Conservation (phyloP, 2,113 vertebrate genomes). For the Daphoenositta chrysoptera region DNA sequence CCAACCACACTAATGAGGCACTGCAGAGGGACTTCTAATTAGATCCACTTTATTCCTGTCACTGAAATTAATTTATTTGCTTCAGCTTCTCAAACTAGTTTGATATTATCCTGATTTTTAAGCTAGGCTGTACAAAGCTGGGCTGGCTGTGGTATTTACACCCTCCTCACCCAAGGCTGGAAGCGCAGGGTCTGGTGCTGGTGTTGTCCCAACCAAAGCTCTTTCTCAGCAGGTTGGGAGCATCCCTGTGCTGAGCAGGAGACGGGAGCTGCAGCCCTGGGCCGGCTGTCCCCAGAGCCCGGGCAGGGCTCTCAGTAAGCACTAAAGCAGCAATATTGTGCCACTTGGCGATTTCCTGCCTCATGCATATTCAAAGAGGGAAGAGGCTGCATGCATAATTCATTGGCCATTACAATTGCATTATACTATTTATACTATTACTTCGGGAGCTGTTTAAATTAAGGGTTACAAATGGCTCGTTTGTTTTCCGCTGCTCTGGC, state of each 20-base stretch:
- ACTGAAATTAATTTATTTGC: slow-evolving; percentile 87
- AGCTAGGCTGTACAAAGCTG: not conserved
- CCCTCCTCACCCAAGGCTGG: rapidly evolving
- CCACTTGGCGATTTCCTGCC: not conserved
- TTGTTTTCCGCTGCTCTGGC: not conserved
- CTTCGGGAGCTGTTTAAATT: slow-evolving; percentile 57
- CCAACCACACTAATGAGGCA: slow-evolving; percentile 82
- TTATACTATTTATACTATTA: slow-evolving; percentile 52
- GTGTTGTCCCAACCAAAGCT: not conserved
- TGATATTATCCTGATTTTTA: slow-evolving; percentile 64
- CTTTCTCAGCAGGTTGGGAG: not conserved
- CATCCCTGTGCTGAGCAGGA: not conserved
- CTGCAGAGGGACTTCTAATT: slow-evolving; percentile 87
- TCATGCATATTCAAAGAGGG: slow-evolving; percentile 45
- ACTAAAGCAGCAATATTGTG: not conserved
- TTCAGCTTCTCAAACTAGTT: slow-evolving; percentile 77
- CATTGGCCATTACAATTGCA: slow-evolving; percentile 48
- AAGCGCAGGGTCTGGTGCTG: not conserved
- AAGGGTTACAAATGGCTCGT: slow-evolving; percentile 49
- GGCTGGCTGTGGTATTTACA: not conserved
- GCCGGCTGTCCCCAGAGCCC: not conserved
- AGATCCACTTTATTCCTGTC: slow-evolving; percentile 92
- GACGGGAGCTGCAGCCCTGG: not conserved
- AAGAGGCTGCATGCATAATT: slow-evolving; percentile 46
- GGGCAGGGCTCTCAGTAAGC: not conserved